Evolutionary conservation across 2,888 invertebrate genomes (phyloP).

Genomic region (Nyleta sp.): DNA sequence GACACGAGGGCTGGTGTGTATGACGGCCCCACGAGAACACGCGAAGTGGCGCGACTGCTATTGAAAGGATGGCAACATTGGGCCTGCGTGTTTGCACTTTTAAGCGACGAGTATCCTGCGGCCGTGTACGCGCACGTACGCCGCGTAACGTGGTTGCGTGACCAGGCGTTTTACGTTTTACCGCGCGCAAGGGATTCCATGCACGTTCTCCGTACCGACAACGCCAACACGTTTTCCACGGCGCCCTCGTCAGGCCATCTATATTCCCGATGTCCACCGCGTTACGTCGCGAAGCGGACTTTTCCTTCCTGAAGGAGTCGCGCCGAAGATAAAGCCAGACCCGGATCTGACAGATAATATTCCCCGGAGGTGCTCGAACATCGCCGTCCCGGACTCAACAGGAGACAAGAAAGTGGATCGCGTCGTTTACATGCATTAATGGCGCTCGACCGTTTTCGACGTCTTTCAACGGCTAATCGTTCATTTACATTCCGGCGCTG

Average conservation of each 20-base stretch:
- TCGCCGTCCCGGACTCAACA: neutral
- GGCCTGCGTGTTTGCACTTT: slow-evolving; percentile 61
- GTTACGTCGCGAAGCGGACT: slow-evolving; percentile 56
- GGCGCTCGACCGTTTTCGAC: slow-evolving; percentile 15
- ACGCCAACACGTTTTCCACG: slow-evolving; percentile 52
- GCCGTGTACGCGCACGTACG: slow-evolving; percentile 49
- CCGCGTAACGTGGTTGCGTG: slow-evolving; percentile 67
- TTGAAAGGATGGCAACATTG: slow-evolving; percentile 56
- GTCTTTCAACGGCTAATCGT: slow-evolving; percentile 15
- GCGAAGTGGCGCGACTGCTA: slow-evolving; percentile 66
- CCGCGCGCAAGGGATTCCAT: slow-evolving; percentile 68
- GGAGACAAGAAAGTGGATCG: slow-evolving; percentile 12
- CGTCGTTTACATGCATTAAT: slow-evolving; percentile 42
- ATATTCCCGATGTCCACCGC: slow-evolving; percentile 65
- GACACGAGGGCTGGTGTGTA: slow-evolving; percentile 53
- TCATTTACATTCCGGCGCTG: slow-evolving; percentile 14
- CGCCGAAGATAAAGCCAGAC: slow-evolving; percentile 47
- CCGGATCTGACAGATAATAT: slow-evolving; percentile 49
- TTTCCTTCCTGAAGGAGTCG: slow-evolving; percentile 47
- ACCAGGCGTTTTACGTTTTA: slow-evolving; percentile 71
- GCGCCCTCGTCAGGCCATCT: slow-evolving; percentile 61
- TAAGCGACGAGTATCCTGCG: slow-evolving; percentile 57
- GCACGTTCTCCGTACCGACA: slow-evolving; percentile 47
- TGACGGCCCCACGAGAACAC: too few relatives aligned
- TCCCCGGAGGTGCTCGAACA: slow-evolving; percentile 13